A percentile compares a stretch with the other conserved stretches of the same genome.
These are phyloP conservation scores for Zaprionus lineosus DNA, from an alignment of 2,888 invertebrate genomes.

Conservation along the genomic window DNA sequence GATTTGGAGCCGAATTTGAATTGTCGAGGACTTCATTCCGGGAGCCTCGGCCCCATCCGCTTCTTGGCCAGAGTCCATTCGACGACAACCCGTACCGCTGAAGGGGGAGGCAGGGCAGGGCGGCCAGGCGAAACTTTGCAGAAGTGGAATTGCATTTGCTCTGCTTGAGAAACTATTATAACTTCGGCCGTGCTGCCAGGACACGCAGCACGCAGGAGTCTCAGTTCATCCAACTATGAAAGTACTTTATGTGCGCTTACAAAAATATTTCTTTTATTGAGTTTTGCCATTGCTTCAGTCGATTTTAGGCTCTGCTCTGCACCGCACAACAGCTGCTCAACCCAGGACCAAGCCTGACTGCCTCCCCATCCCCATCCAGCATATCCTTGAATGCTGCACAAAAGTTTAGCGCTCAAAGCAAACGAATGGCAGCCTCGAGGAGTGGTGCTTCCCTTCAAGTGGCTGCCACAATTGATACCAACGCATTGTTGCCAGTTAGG, in stretches of 20 bases:
- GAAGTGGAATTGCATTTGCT: conserved; percentile 76
- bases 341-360: too few relatives aligned
- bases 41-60: conserved; percentile 69
- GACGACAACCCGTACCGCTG: conserved; percentile 57
- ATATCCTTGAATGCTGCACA: conserved; percentile 42
- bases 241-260: conserved; percentile 77
- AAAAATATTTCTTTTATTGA: conserved; percentile 77
- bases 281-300: conserved; percentile 51
- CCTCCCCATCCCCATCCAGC: conserved; percentile 10
- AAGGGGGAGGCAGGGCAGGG: conserved; percentile 13
- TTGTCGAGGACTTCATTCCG: conserved; percentile 49
- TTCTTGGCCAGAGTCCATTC: conserved; percentile 68
- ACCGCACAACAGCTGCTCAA: conserved; percentile 22
- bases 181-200: conserved; percentile 59
- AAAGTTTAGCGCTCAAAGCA: conserved; percentile 43
- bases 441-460: conserved; percentile 26
- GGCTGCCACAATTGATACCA: conserved; percentile 59
- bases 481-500: conserved; percentile 59
- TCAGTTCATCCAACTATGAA: conserved; percentile 72
- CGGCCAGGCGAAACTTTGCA: conserved; percentile 61
- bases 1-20: too few relatives aligned
- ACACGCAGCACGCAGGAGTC: conserved; percentile 42
- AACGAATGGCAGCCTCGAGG: conserved; percentile 10
- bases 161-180: conserved; percentile 76
- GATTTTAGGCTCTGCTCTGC: conserved; percentile 48